Percentiles rank a stretch among this genome's conserved stretches.
Conservation (phyloP, 2,113 vertebrate genomes). For the Pteropus alecto region DNA sequence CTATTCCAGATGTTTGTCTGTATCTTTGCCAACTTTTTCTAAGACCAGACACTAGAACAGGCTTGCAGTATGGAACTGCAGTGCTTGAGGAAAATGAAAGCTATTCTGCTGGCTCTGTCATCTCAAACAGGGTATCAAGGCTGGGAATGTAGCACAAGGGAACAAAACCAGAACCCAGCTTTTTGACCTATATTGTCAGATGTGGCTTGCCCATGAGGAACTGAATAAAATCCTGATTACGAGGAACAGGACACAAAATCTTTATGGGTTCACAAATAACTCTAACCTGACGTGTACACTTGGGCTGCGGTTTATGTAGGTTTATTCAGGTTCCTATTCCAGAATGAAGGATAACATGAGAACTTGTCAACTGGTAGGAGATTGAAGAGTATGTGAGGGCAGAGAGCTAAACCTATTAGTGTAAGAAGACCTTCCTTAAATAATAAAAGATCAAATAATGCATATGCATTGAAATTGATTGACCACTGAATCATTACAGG, state of each 20-base stretch:
- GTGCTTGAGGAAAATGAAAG: neutral
- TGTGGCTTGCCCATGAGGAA: neutral
- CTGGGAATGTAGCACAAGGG: neutral
- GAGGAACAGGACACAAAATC: neutral
- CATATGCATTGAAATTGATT: neutral
- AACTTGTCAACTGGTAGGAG: neutral
- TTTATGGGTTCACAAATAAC: neutral
- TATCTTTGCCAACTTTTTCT: neutral
- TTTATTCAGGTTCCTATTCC: neutral
- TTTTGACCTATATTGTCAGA: neutral
- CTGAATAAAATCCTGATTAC: neutral
- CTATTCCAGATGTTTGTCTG: neutral
- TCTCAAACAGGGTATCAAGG: neutral
- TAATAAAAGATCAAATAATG: neutral
- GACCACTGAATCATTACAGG: neutral
- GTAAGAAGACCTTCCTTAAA: neutral
- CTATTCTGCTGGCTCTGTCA: neutral
- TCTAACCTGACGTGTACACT: neutral
- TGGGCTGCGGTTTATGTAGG: neutral
- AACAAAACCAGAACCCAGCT: neutral
- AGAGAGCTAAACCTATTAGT: neutral
- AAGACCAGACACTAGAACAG: neutral
- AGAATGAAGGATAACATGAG: neutral
- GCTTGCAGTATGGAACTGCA: neutral
- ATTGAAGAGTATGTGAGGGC: neutral